Conservation (phyloP, 2,113 vertebrate genomes). For the Motacilla tschutschensis region DNA sequence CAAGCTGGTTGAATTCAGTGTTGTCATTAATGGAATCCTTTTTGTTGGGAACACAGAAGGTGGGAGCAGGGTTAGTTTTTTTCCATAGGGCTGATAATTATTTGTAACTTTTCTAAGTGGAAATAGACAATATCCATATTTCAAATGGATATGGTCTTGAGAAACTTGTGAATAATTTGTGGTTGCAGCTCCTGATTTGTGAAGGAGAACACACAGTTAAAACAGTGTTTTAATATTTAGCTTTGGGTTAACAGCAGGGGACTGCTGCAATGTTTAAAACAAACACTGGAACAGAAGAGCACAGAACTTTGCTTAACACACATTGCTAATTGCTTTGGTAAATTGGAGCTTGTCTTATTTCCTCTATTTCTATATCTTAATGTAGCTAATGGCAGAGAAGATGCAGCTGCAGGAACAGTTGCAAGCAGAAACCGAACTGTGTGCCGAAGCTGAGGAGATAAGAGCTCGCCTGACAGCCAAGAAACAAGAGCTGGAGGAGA, state of each 20-base stretch:
- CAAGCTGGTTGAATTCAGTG: neutral
- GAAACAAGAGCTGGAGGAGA: slow-evolving; percentile 97
- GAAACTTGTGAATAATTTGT: neutral
- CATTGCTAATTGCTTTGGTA: neutral
- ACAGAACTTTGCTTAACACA: neutral
- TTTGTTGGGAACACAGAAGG: neutral
- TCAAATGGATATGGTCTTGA: neutral
- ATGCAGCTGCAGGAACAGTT: slow-evolving; percentile 95
- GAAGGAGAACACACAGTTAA: neutral
- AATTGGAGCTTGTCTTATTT: neutral
- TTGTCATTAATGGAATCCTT: neutral
- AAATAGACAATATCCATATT: neutral
- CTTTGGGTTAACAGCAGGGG: neutral
- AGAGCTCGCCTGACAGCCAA: slow-evolving; percentile 89
- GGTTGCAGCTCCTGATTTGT: neutral
- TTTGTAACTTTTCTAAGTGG: neutral
- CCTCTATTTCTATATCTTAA: neutral
- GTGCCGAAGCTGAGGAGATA: slow-evolving; percentile 96
- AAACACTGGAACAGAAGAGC: neutral
- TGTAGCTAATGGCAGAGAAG: slow-evolving; percentile 88
- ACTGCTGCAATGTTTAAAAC: neutral
- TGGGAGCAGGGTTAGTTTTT: neutral
- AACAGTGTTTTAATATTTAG: neutral
- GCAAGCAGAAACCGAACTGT: slow-evolving; percentile 95
- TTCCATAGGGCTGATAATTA: neutral